Evolutionary conservation across 2,113 vertebrate genomes (phyloP).

Genomic region (Otolemur garnettii): DNA sequence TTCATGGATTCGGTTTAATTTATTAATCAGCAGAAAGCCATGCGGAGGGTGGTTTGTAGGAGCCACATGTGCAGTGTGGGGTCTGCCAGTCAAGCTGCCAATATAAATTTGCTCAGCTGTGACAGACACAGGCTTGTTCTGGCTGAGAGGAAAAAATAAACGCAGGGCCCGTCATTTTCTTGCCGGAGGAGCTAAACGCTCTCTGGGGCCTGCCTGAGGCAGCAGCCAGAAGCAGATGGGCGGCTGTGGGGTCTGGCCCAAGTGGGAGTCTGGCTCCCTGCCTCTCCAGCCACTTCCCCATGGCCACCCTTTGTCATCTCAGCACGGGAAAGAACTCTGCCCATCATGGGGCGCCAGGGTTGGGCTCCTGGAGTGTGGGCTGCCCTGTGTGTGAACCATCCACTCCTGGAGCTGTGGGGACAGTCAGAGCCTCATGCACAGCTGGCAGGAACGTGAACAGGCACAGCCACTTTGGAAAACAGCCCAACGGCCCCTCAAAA

Average conservation of each 20-base stretch:
- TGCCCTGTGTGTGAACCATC: too few species aligned
- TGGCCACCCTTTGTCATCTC: rapidly evolving
- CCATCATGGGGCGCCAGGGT: rapidly evolving
- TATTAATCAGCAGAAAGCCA: not conserved
- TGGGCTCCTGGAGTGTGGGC: rapidly evolving
- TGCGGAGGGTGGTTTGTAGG: rapidly evolving
- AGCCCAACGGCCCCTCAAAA: rapidly evolving
- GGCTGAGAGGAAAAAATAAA: not conserved
- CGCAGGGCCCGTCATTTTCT: not conserved
- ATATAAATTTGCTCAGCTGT: not conserved
- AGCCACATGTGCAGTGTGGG: rapidly evolving
- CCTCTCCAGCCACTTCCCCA: rapidly evolving
- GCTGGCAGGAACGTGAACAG: rapidly evolving
- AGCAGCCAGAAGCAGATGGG: rapidly evolving
- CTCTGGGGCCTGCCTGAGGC: not conserved
- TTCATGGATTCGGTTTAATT: not conserved
- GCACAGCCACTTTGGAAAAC: rapidly evolving
- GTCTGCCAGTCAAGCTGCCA: not conserved
- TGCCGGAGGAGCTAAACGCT: not conserved
- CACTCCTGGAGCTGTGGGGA: not conserved
- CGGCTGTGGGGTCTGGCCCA: rapidly evolving
- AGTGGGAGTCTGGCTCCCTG: rapidly evolving
- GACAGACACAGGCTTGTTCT: not conserved
- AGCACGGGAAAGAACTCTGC: rapidly evolving
- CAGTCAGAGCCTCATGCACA: rapidly evolving